Evolutionary conservation across 2,888 invertebrate species (phyloP), one percentile per base, ranked within the genome.

Genomic region (Leptinotarsa peninsularis): DNA sequence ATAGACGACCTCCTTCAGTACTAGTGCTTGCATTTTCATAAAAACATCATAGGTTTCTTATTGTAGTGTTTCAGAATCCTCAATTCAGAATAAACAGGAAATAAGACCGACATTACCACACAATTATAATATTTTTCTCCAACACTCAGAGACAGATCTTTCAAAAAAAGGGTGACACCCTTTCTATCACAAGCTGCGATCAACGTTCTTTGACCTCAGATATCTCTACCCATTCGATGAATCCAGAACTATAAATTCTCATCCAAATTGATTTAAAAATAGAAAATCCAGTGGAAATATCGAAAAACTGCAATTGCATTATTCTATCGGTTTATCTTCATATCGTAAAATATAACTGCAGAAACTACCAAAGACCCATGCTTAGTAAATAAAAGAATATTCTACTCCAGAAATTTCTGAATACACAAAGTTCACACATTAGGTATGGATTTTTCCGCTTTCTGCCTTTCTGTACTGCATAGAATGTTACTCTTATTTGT

Each of bases 351-450:
- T 72, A 58, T 67, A 72, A 72, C 43, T 72, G 67, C 67, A 33
- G 58, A 67, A 72, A 72, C 49, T n/a, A 72, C 13, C 27, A n/a
- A 10, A 67, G 21, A 67, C 50, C 23, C n/a, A 43, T 58, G 50
- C 52, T 66, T 33, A 66, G 66, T 71, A 14, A 54, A 66, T 56
- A 58, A 72, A 58, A n/a, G 49, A 58, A 49, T 56, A 67, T 71
- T 63, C 71, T 63, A 63, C 49, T 54, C 66, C 69, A 69, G 56
- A 69, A 66, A 66, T 33, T 50, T 52, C 52, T 33, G 27, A 72
- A 66, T 72, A 56, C 52, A 72, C 15, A 66, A 54, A 66, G 71
- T 60, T 71, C 70, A 49, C 70, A 18, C 70, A 71, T 43, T 71
- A 66, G 33, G 71, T 43, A 72, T 66, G 27, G 10, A 54, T 72